A percentile compares a stretch with the other conserved stretches of the same genome.
Evolutionary conservation across 2,113 vertebrate species (phyloP).

Genomic region (Ascaphus truei): DNA sequence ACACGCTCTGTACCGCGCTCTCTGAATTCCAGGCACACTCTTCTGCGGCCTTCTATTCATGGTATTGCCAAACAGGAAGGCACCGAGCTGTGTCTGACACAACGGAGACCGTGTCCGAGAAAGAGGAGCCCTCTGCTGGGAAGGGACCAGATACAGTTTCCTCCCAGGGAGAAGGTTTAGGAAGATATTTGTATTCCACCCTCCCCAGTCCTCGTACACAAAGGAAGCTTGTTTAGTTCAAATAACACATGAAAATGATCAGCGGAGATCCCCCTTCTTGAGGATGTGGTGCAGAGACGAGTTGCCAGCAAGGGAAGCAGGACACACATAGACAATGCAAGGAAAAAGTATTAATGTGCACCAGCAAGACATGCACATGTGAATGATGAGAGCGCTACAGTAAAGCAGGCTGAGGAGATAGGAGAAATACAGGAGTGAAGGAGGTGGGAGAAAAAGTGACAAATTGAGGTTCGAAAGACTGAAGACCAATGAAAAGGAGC

Average conservation of each 20-base stretch:
- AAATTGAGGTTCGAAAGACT: too few relatives aligned
- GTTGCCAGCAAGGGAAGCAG: too few relatives aligned
- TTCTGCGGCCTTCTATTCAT: not conserved
- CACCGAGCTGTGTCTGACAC: not conserved
- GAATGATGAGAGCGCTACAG: too few relatives aligned
- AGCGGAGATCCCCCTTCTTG: too few relatives aligned
- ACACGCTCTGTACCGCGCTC: not conserved
- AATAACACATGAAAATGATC: not conserved
- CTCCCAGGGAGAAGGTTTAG: not conserved
- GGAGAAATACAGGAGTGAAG: too few relatives aligned
- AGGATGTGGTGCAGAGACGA: too few relatives aligned
- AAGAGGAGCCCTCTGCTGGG: not conserved
- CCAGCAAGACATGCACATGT: too few relatives aligned
- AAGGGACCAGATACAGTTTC: not conserved
- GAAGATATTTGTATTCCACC: not conserved
- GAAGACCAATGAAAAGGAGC: too few relatives aligned
- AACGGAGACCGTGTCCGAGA: not conserved
- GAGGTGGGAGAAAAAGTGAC: too few relatives aligned
- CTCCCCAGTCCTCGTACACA: not conserved
- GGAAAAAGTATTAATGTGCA: too few relatives aligned
- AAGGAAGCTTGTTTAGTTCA: constrained; percentile 2
- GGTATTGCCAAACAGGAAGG: constrained; percentile 5
- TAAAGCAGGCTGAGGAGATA: too few relatives aligned
- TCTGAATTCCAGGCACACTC: not conserved
- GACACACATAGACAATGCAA: too few relatives aligned